Percentiles rank a stretch among this genome's conserved stretches.
These are phyloP conservation scores for Lamellibrachia luymesi DNA, from an alignment of 1,140 invertebrate genomes.

Conservation along the genomic window DNA sequence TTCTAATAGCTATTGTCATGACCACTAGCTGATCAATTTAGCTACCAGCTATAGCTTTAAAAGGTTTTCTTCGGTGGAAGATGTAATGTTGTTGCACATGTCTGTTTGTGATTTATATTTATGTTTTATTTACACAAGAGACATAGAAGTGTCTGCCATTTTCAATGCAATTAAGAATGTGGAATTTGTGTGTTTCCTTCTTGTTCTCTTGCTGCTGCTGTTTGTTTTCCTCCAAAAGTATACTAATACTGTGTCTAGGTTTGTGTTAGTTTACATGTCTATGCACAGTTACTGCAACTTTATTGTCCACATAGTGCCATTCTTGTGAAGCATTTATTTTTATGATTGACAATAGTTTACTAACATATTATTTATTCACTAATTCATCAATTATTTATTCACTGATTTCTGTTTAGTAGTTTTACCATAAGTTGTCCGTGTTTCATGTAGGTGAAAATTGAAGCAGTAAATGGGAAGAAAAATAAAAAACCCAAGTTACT, in stretches of 20 bases:
- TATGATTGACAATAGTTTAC: neutral
- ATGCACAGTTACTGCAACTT: neutral
- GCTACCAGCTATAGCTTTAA: neutral
- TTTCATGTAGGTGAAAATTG: neutral
- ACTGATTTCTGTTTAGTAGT: neutral
- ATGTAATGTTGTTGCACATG: neutral
- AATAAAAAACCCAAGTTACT: neutral
- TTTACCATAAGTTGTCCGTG: neutral
- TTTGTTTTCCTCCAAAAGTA: neutral
- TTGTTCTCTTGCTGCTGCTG: neutral
- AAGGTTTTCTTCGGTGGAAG: neutral
- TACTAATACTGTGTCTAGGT: neutral
- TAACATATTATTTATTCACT: neutral
- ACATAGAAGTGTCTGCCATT: neutral
- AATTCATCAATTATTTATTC: neutral
- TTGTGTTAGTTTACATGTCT: neutral
- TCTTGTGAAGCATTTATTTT: neutral
- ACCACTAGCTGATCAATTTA: neutral
- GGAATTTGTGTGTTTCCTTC: neutral
- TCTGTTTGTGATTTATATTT: neutral
- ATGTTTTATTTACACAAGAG: neutral
- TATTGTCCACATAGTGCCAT: neutral
- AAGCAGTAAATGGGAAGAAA: neutral
- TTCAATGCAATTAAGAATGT: slow-evolving; percentile 5
- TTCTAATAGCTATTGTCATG: neutral